Percentiles rank a stretch among this genome's conserved stretches.
phyloP scores from a whole-genome alignment of 2,888 invertebrate species.

The Hyles lineata region DNA sequence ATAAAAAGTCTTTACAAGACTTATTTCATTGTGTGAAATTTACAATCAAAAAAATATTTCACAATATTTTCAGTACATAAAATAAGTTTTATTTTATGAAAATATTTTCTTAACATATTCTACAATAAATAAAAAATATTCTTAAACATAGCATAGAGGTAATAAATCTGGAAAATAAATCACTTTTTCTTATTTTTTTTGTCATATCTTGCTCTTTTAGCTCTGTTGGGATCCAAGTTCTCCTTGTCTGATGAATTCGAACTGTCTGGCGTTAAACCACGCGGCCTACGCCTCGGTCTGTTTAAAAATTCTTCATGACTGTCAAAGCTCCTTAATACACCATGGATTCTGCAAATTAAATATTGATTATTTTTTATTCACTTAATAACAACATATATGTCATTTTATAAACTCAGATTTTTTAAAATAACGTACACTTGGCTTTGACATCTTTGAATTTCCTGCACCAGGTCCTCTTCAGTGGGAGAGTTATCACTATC shows the following conservation, averaged over 20 bases:
- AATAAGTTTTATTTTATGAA: no score
- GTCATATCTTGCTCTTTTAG: slow-evolving; percentile 50
- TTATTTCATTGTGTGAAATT: no score
- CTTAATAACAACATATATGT: slow-evolving; percentile 10
- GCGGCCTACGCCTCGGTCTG: slow-evolving; percentile 50
- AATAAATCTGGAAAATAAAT: slow-evolving; percentile 25
- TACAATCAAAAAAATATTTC: no score
- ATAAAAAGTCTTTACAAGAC: no score
- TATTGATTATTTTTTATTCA: no score
- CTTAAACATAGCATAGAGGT: slow-evolving; percentile 13
- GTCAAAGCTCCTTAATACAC: slow-evolving; percentile 55
- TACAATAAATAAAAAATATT: slow-evolving; percentile 8
- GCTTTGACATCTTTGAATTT: slow-evolving; percentile 63
- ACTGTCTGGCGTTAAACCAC: slow-evolving; percentile 67
- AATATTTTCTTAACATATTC: neutral
- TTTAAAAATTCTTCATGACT: slow-evolving; percentile 46
- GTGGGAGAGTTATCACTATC: slow-evolving; percentile 59
- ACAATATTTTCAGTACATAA: no score
- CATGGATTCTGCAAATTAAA: slow-evolving; percentile 59
- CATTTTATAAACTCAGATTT: no score
- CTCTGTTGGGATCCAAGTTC: slow-evolving; percentile 73
- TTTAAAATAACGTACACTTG: slow-evolving; percentile 54
- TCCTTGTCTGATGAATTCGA: slow-evolving; percentile 79
- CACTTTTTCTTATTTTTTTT: slow-evolving; percentile 53
- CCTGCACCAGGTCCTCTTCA: slow-evolving; percentile 52